phyloP scores from a whole-genome alignment of 2,888 invertebrate species.

The Lasioglossum villosulum region DNA sequence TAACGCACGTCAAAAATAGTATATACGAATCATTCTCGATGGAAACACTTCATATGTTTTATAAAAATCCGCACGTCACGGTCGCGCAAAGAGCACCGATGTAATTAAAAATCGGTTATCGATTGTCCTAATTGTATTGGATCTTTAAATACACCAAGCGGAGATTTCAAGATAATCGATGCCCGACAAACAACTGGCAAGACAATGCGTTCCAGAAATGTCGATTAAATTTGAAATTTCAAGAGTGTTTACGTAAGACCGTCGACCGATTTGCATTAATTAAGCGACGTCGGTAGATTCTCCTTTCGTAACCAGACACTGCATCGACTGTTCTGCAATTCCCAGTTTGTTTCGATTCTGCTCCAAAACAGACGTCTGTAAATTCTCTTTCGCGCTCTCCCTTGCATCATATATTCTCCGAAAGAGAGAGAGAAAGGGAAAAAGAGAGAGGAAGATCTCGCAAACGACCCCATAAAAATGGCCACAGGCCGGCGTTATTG shows the following conservation, averaged over 20 bases:
- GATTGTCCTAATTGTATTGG: background rate
- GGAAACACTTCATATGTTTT: background rate
- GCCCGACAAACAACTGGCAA: background rate
- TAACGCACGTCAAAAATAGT: too few species aligned
- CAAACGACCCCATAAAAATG: background rate
- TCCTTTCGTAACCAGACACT: background rate
- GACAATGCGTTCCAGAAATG: background rate
- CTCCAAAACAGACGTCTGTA: background rate
- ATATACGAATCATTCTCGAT: background rate
- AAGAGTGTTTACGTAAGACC: background rate
- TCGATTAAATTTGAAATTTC: background rate
- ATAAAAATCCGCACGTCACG: background rate
- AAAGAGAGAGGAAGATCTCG: background rate
- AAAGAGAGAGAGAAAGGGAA: background rate
- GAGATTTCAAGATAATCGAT: background rate
- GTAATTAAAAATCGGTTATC: background rate
- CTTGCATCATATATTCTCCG: background rate
- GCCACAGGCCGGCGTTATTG: background rate
- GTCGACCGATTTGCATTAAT: background rate
- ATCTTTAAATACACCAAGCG: background rate
- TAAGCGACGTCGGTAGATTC: background rate
- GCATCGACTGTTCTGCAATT: background rate
- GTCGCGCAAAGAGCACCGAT: background rate
- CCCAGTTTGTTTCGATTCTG: background rate
- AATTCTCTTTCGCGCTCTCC: background rate